phyloP scores from a whole-genome alignment of 2,888 invertebrate species.

The Drosophila quinaria region DNA sequence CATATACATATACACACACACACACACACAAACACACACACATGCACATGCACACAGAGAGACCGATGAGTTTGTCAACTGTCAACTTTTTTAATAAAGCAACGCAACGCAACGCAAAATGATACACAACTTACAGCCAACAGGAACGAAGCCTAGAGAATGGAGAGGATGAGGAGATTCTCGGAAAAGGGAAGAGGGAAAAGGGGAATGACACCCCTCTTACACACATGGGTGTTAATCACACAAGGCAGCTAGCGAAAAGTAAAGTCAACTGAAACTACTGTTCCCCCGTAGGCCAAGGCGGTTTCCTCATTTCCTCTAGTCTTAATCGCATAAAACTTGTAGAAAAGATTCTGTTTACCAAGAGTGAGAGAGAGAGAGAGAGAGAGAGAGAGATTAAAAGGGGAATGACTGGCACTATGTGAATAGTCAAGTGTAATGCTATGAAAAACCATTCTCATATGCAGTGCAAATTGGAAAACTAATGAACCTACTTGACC shows the following conservation, averaged over 20 bases:
- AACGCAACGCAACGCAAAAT: constrained; percentile 53
- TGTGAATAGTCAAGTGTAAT: constrained; percentile 25
- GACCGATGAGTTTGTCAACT: constrained; percentile 76
- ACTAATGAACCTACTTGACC: constrained; percentile 40
- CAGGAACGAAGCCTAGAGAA: not conserved
- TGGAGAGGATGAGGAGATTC: not conserved
- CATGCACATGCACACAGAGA: not conserved
- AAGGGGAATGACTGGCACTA: constrained; percentile 6
- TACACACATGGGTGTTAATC: constrained; percentile 17
- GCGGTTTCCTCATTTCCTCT: constrained; percentile 22
- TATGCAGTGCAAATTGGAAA: constrained; percentile 33
- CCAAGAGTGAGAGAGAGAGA: not conserved
- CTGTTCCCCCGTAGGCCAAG: not conserved
- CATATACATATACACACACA: constrained; percentile 19
- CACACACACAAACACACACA: not conserved
- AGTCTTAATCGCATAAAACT: constrained; percentile 64
- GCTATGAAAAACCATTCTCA: constrained; percentile 15
- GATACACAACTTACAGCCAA: constrained; percentile 43
- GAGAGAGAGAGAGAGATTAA: not conserved
- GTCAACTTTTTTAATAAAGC: constrained; percentile 82
- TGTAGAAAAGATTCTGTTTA: constrained; percentile 44
- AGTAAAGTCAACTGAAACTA: constrained; percentile 18
- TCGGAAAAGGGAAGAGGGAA: not conserved
- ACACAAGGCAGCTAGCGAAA: constrained; percentile 17
- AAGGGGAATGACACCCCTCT: not conserved